Conservation (phyloP, 2,888 invertebrate genomes). For the Camponotus fellah region DNA sequence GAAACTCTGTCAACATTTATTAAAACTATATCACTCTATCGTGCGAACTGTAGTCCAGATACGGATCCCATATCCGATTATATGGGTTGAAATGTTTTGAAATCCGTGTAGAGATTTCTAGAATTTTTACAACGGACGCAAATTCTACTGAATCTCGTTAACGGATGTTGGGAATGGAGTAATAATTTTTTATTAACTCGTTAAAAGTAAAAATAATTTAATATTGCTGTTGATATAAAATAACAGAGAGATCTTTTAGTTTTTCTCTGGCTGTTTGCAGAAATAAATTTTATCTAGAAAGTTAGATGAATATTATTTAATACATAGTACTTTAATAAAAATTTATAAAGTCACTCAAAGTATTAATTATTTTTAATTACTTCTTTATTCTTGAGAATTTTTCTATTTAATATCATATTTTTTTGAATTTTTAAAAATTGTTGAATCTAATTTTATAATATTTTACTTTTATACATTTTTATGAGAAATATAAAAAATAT, state of each 20-base stretch:
- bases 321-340: neutral
- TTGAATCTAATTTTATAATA: neutral
- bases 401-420: neutral
- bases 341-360: neutral
- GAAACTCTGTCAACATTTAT: slow-evolving; percentile 68
- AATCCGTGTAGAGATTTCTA: neutral
- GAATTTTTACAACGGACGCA: slow-evolving; percentile 24
- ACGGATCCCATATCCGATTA: slow-evolving; percentile 57
- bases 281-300: neutral
- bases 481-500: neutral
- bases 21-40: slow-evolving; percentile 60
- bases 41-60: slow-evolving; percentile 60
- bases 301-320: neutral
- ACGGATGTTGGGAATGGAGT: neutral
- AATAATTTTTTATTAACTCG: slow-evolving; percentile 23
- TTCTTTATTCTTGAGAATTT: slow-evolving; percentile 6
- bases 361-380: slow-evolving; percentile 7
- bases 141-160: slow-evolving; percentile 34
- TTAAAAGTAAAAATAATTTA: slow-evolving; percentile 9
- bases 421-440: neutral
- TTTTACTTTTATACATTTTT: neutral
- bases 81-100: slow-evolving; percentile 6
- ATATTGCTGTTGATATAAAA: neutral
- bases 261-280: neutral
- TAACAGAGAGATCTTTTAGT: neutral